These are phyloP conservation scores for Bos javanicus DNA, from an alignment of 2,113 vertebrate species.

Conservation along the genomic window DNA sequence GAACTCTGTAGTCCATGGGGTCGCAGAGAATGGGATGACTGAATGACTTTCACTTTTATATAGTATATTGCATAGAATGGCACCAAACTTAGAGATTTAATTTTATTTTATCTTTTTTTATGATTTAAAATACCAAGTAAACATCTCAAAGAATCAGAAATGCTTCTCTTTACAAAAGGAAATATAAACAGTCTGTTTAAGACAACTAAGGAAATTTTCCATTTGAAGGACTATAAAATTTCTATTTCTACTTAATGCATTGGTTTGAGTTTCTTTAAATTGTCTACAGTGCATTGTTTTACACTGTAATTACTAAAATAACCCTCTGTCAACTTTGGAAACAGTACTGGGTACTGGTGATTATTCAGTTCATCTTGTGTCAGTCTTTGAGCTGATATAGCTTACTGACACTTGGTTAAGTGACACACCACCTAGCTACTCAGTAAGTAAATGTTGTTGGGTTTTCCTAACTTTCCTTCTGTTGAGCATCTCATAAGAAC, in stretches of 20 bases:
- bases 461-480: neutral
- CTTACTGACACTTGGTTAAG: neutral
- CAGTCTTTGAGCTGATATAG: neutral
- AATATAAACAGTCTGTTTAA: neutral
- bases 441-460: neutral
- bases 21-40: neutral
- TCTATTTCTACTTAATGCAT: neutral
- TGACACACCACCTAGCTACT: neutral
- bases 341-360: neutral
- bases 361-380: neutral
- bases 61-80: neutral
- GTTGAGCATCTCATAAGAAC: neutral
- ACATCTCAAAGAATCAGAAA: neutral
- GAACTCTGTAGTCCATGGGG: neutral
- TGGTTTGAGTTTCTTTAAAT: neutral
- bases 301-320: neutral
- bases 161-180: neutral
- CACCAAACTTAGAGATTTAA: neutral
- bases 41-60: neutral
- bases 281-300: neutral
- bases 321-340: neutral
- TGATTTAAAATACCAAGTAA: neutral
- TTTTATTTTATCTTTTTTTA: neutral
- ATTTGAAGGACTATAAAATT: neutral
- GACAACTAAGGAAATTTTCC: neutral